These are phyloP conservation scores for Pissodes strobi DNA, from an alignment of 1,140 invertebrate genomes.

Conservation along the genomic window DNA sequence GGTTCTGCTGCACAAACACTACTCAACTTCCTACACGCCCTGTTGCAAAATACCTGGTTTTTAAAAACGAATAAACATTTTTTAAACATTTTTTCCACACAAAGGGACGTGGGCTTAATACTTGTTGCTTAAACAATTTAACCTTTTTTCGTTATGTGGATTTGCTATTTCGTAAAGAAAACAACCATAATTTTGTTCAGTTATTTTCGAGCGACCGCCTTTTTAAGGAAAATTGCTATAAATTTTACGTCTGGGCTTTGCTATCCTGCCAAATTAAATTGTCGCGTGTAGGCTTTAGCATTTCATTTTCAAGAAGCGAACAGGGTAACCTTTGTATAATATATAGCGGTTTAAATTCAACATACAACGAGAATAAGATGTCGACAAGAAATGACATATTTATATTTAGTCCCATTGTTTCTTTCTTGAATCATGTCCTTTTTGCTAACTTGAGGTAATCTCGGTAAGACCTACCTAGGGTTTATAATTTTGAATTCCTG, in stretches of 20 bases:
- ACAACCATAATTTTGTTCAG: constrained; percentile 15
- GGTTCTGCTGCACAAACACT: no score
- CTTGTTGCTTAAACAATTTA: constrained; percentile 16
- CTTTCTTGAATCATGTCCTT: no score
- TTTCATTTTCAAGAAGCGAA: constrained; percentile 7
- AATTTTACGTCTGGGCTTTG: constrained; percentile 14
- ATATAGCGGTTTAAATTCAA: no score
- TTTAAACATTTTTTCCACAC: constrained; percentile 8
- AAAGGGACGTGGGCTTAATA: constrained; percentile 15
- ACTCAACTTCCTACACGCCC: constrained; percentile 20
- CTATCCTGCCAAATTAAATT: constrained; percentile 8
- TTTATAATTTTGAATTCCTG: no score
- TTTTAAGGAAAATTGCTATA: constrained; percentile 25
- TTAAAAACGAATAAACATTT: constrained; percentile 9
- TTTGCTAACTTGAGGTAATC: no score
- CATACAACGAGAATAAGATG: no score
- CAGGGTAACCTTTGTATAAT: background rate
- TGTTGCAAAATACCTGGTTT: constrained; percentile 17
- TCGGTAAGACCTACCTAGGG: no score
- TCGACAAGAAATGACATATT: no score
- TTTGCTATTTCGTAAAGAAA: constrained; percentile 11
- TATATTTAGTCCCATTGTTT: no score
- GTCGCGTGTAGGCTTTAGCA: constrained; percentile 17
- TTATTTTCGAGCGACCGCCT: constrained; percentile 8
- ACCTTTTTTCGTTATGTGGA: constrained; percentile 17